phyloP scores from a whole-genome alignment of 2,113 vertebrate genomes.

The Dasypus novemcinctus region DNA sequence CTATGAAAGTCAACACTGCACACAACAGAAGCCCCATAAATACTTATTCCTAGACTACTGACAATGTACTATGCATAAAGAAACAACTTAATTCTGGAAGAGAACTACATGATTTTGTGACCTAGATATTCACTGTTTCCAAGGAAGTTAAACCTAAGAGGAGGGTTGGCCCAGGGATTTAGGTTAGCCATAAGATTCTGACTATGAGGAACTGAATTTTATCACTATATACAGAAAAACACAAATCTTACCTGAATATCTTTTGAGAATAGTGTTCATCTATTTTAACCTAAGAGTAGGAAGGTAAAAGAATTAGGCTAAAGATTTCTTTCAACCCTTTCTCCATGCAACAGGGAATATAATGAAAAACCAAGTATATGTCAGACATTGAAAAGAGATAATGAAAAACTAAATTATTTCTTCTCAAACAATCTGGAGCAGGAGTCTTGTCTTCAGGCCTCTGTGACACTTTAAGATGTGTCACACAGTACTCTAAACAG shows the following conservation, averaged over 20 bases:
- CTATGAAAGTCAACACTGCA: neutral
- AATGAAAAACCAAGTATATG: neutral
- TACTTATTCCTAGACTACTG: neutral
- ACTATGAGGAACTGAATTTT: slow-evolving; percentile 26
- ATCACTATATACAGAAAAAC: slow-evolving; percentile 34
- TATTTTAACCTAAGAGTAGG: slow-evolving; percentile 17
- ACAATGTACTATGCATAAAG: slow-evolving; percentile 13
- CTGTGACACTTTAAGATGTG: neutral
- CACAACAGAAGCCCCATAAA: neutral
- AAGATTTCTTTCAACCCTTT: slow-evolving; percentile 40
- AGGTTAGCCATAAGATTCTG: neutral
- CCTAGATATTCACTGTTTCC: neutral
- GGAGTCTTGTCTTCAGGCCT: neutral
- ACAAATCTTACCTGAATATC: slow-evolving; percentile 10
- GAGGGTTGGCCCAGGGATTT: neutral
- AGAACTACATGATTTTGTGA: slow-evolving; percentile 41
- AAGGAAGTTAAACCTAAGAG: slow-evolving; percentile 22
- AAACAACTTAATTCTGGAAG: neutral
- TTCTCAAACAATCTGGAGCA: neutral
- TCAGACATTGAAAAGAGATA: neutral
- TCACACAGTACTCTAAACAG: neutral
- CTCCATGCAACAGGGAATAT: neutral
- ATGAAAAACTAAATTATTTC: slow-evolving; percentile 6
- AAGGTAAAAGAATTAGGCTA: slow-evolving; percentile 7
- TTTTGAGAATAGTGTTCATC: neutral